Base-by-base conservation (phyloP, 2,113 vertebrate genomes). In the Galeopterus variegatus region DNA sequence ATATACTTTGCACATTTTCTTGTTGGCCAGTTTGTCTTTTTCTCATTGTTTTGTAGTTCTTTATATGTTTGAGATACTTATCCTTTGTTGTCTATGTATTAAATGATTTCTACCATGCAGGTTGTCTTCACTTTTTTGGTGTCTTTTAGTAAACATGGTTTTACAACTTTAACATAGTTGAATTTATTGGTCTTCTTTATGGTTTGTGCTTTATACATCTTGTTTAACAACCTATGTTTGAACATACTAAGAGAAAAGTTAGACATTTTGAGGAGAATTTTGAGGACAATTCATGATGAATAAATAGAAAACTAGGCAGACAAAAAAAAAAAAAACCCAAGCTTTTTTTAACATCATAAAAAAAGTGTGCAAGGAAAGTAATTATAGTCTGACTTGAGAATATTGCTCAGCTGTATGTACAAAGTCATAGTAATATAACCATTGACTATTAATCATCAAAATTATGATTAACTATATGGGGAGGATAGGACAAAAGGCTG, bases 111-210 rank as follows among this genome's bases (percentile, higher is more conserved):
- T 90, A 24, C 33, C 21, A 41, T 72, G 13, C 65, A 2, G n/a
- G 14, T 56, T 79, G 24, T 82, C 54, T 56, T 23, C 31, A 87
- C 14, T 64, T 69, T 93, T 69, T 90, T 45, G 41, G 48, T 81
- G 19, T 50, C 54, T 80, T 77, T 90, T 77, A 87, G 13, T 93
- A 96, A 92, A 91, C 33, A 31, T 79, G 23, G 3, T 77, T 94
- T 94, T 80, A 88, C 82, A 82, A 23, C 69, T 81, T 95, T 82
- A 76, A 54, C 69, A 26, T 88, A 56, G 12, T 93, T 80, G 76
- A 84, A 80, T 70, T 14, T 79, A 5, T 54, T 33, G 52, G 54
- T 91, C 50, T 70, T 92, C 31, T 88, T 85, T 83, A 50, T 70
- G 17, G n/a, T 58, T 76, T 94, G 54, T 52, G 26, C 45, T 79